These are phyloP conservation scores for Leucophora obtusa DNA, from an alignment of 2,888 invertebrate genomes.

Conservation along the genomic window DNA sequence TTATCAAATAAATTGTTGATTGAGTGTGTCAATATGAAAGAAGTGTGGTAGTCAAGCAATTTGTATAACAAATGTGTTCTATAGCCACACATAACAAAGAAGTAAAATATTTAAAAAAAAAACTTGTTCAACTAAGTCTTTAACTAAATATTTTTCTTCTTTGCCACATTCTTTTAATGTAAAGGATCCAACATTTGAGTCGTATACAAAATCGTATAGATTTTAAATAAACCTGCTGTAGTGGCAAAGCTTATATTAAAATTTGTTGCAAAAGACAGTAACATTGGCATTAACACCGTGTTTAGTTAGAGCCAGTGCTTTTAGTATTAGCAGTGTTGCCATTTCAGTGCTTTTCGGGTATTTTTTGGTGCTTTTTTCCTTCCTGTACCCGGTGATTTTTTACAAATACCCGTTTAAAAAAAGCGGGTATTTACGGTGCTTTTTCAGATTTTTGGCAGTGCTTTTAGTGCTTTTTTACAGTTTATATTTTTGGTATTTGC, in stretches of 20 bases:
- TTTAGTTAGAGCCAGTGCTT: neutral
- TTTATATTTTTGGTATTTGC: no score
- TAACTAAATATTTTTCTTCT: neutral
- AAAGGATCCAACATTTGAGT: neutral
- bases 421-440: no score
- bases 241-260: neutral
- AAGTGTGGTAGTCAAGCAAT: conserved; percentile 16
- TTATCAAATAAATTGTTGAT: conserved; percentile 16
- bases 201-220: no score
- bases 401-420: no score
- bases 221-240: neutral
- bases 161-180: neutral
- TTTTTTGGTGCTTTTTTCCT: no score
- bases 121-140: neutral
- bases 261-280: neutral
- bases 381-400: no score
- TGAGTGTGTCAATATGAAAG: conserved; percentile 29
- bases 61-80: neutral
- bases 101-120: neutral
- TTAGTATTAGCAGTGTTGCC: neutral
- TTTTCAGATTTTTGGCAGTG: no score
- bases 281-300: neutral
- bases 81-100: neutral
- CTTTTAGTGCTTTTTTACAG: no score
- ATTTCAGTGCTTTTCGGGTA: no score